phyloP scores from a whole-genome alignment of 2,888 invertebrate genomes.

The Hybos culiciformis region DNA sequence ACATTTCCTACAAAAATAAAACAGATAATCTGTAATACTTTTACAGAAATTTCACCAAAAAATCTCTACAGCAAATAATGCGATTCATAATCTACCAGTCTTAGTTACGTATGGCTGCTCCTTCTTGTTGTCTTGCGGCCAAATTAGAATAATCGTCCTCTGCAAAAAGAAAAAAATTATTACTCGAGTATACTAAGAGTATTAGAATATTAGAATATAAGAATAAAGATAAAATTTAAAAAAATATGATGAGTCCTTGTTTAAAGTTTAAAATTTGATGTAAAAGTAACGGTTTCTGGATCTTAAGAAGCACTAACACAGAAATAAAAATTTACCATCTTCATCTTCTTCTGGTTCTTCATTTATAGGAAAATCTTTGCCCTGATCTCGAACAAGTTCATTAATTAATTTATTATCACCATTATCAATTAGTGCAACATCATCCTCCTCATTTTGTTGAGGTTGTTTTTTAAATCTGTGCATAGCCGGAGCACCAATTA shows the following conservation, averaged over 20 bases:
- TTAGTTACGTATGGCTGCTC: conserved; percentile 38
- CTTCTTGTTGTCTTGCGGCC: conserved; percentile 36
- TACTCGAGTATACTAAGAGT: not conserved
- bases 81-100: not conserved
- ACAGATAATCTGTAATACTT: no score
- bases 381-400: conserved; percentile 36
- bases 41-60: no score
- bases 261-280: not conserved
- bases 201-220: not conserved
- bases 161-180: conserved; percentile 18
- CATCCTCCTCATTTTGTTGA: conserved; percentile 15
- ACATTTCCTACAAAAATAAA: no score
- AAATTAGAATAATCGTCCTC: conserved; percentile 40
- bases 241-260: not conserved
- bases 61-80: not conserved
- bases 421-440: conserved; percentile 22
- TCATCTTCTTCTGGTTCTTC: conserved; percentile 36
- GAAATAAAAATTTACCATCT: conserved; percentile 33
- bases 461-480: conserved; percentile 9
- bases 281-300: not conserved
- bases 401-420: conserved; percentile 34
- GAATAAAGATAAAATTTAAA: not conserved
- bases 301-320: no score
- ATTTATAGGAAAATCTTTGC: conserved; percentile 32
- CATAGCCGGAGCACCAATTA: not conserved